Conservation (phyloP, 2,113 vertebrate species). For the Naja naja region DNA sequence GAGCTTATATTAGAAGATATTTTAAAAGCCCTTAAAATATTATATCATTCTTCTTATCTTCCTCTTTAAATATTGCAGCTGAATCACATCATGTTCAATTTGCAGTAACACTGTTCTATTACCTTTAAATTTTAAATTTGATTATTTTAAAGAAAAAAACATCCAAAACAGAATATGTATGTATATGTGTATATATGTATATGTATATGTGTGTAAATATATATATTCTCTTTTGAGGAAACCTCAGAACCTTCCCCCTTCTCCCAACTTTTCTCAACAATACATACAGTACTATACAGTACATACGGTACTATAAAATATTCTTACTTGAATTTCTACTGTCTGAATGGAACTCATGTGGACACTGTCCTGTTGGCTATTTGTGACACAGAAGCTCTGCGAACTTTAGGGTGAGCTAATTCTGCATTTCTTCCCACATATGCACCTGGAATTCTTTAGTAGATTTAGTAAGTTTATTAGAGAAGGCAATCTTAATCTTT, state of each 20-base stretch:
- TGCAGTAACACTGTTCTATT: conserved; percentile 35
- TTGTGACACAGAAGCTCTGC: not conserved
- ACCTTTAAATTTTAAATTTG: not conserved
- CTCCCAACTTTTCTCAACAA: conserved; percentile 13
- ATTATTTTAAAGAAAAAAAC: not conserved
- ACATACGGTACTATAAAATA: not conserved
- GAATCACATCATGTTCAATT: conserved; percentile 27
- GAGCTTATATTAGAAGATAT: conserved; percentile 27
- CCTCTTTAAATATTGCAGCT: conserved; percentile 29
- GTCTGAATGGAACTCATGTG: conserved; percentile 39
- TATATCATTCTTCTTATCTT: conserved; percentile 27
- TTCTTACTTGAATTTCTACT: not conserved
- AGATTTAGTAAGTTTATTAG: not conserved
- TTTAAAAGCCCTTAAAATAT: not conserved
- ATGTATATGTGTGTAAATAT: no score
- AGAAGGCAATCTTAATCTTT: not conserved
- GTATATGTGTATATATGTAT: no score
- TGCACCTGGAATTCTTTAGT: not conserved
- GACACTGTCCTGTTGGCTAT: not conserved
- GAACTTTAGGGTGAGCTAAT: not conserved
- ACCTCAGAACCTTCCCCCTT: not conserved
- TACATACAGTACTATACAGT: conserved; percentile 6
- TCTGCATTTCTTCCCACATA: not conserved
- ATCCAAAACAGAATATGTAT: not conserved
- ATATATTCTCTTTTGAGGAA: not conserved